A percentile compares a stretch with the other conserved stretches of the same genome.
Evolutionary conservation across 2,113 vertebrate genomes (phyloP).

Genomic region (Scalopus aquaticus): DNA sequence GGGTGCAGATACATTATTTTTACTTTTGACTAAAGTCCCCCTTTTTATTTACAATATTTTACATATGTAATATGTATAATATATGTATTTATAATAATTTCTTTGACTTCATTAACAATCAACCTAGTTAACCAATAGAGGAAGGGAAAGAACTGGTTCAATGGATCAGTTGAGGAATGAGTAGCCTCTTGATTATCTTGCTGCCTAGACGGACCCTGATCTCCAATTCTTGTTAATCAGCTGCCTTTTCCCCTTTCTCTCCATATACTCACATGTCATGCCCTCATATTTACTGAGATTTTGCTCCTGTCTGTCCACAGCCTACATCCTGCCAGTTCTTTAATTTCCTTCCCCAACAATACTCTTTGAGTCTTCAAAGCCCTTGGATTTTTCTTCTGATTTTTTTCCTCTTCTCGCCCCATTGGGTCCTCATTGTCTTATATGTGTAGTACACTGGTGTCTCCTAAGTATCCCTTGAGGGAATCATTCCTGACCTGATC

Average conservation of each 20-base stretch:
- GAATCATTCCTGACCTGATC: neutral
- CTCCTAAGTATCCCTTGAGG: neutral
- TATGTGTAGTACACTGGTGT: neutral
- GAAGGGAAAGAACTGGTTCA: neutral
- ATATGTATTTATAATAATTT: neutral
- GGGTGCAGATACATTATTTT: neutral
- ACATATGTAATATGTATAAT: neutral
- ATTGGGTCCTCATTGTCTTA: neutral
- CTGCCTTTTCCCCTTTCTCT: too few species aligned
- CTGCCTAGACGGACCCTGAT: neutral
- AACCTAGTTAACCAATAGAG: neutral
- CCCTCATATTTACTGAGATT: neutral
- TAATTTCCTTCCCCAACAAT: neutral
- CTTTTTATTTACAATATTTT: neutral
- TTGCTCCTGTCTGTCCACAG: neutral
- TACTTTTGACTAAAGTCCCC: neutral
- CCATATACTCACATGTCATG: neutral
- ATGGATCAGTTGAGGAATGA: neutral
- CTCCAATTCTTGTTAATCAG: too few species aligned
- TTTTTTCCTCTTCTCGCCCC: neutral
- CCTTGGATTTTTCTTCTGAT: neutral
- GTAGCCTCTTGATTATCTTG: neutral
- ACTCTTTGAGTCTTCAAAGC: neutral
- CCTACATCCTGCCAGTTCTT: neutral
- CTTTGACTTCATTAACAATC: neutral